phyloP scores from a whole-genome alignment of 2,888 invertebrate species.

The Synanthedon andrenaeformis region DNA sequence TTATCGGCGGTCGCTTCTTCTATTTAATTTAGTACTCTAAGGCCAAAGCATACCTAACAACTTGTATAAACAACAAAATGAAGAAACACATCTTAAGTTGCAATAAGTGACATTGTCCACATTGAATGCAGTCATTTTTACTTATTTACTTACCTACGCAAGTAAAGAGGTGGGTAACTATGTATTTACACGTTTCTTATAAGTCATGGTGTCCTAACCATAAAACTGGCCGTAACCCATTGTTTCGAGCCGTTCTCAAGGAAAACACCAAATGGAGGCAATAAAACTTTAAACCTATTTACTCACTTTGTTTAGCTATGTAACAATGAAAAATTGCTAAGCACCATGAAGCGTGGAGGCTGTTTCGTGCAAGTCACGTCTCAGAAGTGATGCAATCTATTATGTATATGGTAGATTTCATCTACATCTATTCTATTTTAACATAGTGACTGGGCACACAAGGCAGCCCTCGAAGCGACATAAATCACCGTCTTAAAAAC shows the following conservation, averaged over 20 bases:
- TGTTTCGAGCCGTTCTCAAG: constrained; percentile 11
- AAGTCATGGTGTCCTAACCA: constrained; percentile 6
- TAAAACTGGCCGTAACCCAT: constrained; percentile 11
- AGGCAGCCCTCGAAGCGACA: too few species aligned
- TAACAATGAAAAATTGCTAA: constrained; percentile 7
- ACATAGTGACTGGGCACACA: too few species aligned
- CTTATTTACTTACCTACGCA: too few species aligned
- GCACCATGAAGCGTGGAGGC: background rate
- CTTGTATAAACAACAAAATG: too few species aligned
- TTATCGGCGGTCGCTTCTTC: too few species aligned
- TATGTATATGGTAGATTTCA: background rate
- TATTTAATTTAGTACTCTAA: too few species aligned
- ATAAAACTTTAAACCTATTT: constrained; percentile 15
- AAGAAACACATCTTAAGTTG: too few species aligned
- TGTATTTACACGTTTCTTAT: constrained; percentile 7
- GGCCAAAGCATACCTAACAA: too few species aligned
- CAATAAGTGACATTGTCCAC: too few species aligned
- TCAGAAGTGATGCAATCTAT: background rate
- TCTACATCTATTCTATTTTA: too few species aligned
- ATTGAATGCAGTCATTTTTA: too few species aligned
- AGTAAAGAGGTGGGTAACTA: background rate
- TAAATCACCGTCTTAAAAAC: too few species aligned
- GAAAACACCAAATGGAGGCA: constrained; percentile 11
- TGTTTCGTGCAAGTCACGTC: background rate
- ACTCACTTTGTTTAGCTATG: constrained; percentile 12